Evolutionary conservation across 2,113 vertebrate species (phyloP).

Genomic region (Thryonomys swinderianus): DNA sequence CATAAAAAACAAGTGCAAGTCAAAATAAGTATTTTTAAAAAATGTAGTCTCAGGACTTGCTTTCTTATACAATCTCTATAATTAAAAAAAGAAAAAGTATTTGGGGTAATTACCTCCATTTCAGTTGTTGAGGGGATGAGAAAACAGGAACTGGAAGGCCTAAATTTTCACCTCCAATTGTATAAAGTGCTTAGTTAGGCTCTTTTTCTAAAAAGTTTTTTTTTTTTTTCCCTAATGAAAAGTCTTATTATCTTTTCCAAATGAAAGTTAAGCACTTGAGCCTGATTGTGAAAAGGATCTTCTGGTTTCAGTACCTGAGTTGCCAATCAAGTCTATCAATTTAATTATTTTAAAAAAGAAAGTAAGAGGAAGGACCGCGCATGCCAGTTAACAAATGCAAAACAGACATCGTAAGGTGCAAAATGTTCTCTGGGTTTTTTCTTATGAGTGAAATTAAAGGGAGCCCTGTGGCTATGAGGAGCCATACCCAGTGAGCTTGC

Average conservation of each 20-base stretch:
- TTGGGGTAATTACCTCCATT: conserved; percentile 31
- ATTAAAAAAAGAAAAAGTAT: not conserved
- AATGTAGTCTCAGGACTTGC: conserved; percentile 6
- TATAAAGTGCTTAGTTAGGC: conserved; percentile 12
- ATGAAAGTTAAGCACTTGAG: not conserved
- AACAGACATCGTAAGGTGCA: not conserved
- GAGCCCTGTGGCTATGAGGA: not conserved
- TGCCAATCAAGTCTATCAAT: not conserved
- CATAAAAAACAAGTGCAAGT: conserved; percentile 22
- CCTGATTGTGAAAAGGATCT: not conserved
- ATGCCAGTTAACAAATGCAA: not conserved
- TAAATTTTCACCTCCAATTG: not conserved
- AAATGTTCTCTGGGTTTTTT: not conserved
- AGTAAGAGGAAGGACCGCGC: not conserved
- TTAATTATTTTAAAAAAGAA: not conserved
- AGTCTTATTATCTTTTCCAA: not conserved
- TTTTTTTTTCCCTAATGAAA: not conserved
- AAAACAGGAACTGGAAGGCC: not conserved
- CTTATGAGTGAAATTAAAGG: not conserved
- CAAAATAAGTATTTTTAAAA: conserved; percentile 32
- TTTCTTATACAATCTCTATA: conserved; percentile 26
- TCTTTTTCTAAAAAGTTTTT: not conserved
- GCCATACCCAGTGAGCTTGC: too few relatives aligned
- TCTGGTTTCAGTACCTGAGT: not conserved
- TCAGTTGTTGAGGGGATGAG: not conserved